These are phyloP conservation scores for Scortum barcoo DNA, from an alignment of 2,113 vertebrate genomes.

Conservation along the genomic window DNA sequence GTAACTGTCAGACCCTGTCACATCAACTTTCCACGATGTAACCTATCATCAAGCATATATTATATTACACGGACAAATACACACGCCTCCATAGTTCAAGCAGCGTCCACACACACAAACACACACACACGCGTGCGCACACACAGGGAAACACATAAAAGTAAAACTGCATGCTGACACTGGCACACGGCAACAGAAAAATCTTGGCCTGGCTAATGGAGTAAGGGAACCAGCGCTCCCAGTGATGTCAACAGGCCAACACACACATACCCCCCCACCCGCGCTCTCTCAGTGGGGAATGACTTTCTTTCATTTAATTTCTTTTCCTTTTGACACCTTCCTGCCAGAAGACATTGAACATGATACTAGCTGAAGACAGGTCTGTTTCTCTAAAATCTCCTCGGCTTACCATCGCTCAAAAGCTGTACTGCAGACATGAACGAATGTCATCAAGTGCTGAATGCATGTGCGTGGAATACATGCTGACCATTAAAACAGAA, in stretches of 20 bases:
- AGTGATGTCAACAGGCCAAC: slow-evolving; percentile 61
- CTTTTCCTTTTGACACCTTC: slow-evolving; percentile 21
- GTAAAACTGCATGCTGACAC: slow-evolving; percentile 52
- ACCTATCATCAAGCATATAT: slow-evolving; percentile 44
- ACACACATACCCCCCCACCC: slow-evolving; percentile 16
- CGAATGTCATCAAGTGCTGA: slow-evolving; percentile 4
- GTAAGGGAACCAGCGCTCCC: slow-evolving; percentile 40
- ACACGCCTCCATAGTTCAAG: background rate
- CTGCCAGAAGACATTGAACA: slow-evolving; percentile 34
- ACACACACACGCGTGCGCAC: background rate
- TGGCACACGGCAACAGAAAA: slow-evolving; percentile 53
- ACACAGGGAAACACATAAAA: slow-evolving; percentile 8
- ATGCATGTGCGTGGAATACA: slow-evolving; percentile 11
- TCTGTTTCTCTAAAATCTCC: background rate
- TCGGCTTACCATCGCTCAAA: background rate
- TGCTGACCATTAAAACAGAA: slow-evolving; percentile 23
- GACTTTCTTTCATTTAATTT: slow-evolving; percentile 37
- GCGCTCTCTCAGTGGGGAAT: slow-evolving; percentile 15
- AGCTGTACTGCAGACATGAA: background rate
- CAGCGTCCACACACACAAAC: background rate
- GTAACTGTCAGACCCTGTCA: slow-evolving; percentile 33
- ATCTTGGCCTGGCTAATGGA: slow-evolving; percentile 44
- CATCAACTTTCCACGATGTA: slow-evolving; percentile 31
- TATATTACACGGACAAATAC: slow-evolving; percentile 9
- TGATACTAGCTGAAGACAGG: slow-evolving; percentile 7